A percentile compares a stretch with the other conserved stretches of the same genome.
phyloP scores from a whole-genome alignment of 2,797 vertebrate genomes.

The Diceros bicornis region DNA sequence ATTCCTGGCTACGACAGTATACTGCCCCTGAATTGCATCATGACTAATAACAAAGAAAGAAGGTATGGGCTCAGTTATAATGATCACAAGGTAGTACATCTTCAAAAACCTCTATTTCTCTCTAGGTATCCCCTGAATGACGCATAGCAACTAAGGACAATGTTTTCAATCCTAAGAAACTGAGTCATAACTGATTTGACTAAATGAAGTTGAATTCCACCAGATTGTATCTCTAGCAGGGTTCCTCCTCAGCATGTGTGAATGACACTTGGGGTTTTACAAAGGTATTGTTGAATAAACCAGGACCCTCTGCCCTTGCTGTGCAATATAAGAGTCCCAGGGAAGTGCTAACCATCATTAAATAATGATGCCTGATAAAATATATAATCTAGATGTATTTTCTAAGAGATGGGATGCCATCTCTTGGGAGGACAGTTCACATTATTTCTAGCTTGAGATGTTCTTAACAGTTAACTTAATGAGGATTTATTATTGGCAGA shows the following conservation, averaged over 20 bases:
- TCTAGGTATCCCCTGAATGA: not conserved
- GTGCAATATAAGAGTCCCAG: too few relatives aligned
- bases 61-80: not conserved
- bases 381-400: not conserved
- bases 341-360: not conserved
- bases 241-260: not conserved
- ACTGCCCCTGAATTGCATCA: not conserved
- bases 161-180: not conserved
- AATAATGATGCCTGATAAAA: not conserved
- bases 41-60: not conserved
- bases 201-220: not conserved
- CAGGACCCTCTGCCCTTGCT: not conserved
- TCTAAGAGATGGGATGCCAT: not conserved
- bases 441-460: not conserved
- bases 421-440: not conserved
- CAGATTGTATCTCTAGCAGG: not conserved
- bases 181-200: not conserved
- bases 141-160: not conserved
- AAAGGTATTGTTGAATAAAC: not conserved
- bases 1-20: not conserved
- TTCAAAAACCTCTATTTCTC: not conserved
- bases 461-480: not conserved
- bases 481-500: not conserved
- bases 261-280: not conserved
- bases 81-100: not conserved